Base-by-base conservation (phyloP, 2,797 vertebrate species). In the Sylvia borin region DNA sequence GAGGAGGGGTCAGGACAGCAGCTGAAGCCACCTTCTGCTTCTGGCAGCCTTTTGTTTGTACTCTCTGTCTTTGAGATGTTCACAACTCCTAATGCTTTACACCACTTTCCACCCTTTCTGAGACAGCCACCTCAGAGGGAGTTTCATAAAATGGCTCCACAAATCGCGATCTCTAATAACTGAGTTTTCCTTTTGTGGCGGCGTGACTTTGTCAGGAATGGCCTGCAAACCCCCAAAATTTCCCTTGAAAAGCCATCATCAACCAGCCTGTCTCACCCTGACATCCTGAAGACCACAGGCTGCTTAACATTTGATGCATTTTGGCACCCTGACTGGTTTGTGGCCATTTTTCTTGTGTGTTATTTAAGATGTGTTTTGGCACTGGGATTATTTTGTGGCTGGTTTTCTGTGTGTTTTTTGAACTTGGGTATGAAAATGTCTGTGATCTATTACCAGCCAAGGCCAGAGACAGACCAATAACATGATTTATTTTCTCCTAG, bases 331-430 rank as follows among this genome's bases (percentile, higher is more conserved):
- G 40, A 65, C n/a, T 72, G 61, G n/a, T 77, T 61, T 62, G 58
- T 70, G 84, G 89, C 65, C 50, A 0, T 43, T 67, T 36, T 71
- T 73, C 65, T 67, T 26, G 15, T 42, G 72, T 71, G 81, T 84
- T 87, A 74, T 83, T 94, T 87, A 93, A 85, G 81, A 80, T 65
- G 42, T 2, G 0, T 85, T 93, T 95, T 83, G 91, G 91, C 89
- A 88, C 47, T 1, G 3, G 32, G 81, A 45, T 16, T 32, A 9
- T 22, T 80, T 83, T 42, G 66, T 84, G 89, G 91, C 40, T 83
- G 45, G 2, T 73, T 90, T 83, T 77, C 50, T 88, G 43, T 71
- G 67, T 88, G 75, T 42, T 91, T 32, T 73, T 95, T 84, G 83
- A 94, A 90, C 60, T 81, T 81, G 38, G 47, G 80, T 16, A 50